These are phyloP conservation scores for Scelioninae gen. 1 DNA, from an alignment of 2,888 invertebrate genomes.

Conservation along the genomic window DNA sequence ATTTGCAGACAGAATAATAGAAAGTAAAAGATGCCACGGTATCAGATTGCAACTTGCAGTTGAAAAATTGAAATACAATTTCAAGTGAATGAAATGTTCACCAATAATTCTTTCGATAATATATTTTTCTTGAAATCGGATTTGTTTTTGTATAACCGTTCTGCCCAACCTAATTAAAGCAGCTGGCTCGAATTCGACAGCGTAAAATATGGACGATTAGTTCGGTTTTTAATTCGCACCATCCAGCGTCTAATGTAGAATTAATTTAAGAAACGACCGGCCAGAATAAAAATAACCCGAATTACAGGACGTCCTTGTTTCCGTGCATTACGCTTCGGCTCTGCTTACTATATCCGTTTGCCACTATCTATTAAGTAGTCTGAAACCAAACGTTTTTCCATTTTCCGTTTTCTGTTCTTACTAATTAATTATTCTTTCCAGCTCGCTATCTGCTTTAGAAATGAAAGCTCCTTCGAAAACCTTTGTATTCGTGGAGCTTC, in stretches of 20 bases:
- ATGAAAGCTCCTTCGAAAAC: conserved; percentile 64
- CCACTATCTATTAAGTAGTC: conserved; percentile 62
- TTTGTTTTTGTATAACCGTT: background rate
- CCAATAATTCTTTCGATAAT: background rate
- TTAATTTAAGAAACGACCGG: conserved; percentile 32
- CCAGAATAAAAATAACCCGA: conserved; percentile 23
- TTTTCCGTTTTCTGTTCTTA: conserved; percentile 51
- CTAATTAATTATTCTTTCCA: conserved; percentile 71
- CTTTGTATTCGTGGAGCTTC: conserved; percentile 67
- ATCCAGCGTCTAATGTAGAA: conserved; percentile 31
- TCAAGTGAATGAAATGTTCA: no score
- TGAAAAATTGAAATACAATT: no score
- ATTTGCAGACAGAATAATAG: no score
- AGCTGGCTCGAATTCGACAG: background rate
- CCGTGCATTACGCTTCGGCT: conserved; percentile 43
- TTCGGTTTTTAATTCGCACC: conserved; percentile 35
- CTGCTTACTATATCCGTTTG: conserved; percentile 40
- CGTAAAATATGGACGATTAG: conserved; percentile 23
- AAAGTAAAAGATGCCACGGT: no score
- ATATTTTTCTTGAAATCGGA: background rate
- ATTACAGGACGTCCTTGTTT: conserved; percentile 23
- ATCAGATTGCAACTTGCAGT: no score
- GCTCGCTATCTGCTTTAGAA: conserved; percentile 66
- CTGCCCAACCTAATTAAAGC: background rate
- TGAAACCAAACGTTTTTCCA: conserved; percentile 51